These are phyloP conservation scores for Ceryle rudis DNA, from an alignment of 2,797 vertebrate species.

Conservation along the genomic window DNA sequence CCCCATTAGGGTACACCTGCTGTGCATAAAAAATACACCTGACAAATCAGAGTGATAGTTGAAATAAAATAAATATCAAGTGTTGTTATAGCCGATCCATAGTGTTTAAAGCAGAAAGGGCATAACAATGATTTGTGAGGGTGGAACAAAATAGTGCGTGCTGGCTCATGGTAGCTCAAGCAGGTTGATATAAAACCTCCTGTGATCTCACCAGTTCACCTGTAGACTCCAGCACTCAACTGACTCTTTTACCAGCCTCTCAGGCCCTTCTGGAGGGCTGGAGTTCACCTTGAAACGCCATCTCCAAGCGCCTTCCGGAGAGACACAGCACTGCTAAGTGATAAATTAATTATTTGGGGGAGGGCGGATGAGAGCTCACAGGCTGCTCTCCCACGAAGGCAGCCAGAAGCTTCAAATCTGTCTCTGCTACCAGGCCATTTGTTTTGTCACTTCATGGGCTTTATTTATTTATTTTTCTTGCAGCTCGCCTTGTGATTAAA, in stretches of 20 bases:
- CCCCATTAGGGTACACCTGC: conserved; percentile 80
- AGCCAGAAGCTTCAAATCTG: conserved; percentile 67
- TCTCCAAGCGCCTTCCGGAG: neutral
- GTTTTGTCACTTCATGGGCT: conserved; percentile 53
- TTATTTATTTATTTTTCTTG: conserved; percentile 70
- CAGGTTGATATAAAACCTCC: neutral
- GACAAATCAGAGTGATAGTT: conserved; percentile 83
- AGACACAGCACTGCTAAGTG: conserved; percentile 17
- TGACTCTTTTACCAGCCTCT: neutral
- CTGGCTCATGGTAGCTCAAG: neutral
- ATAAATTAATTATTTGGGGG: conserved; percentile 73
- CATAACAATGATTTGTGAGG: conserved; percentile 68
- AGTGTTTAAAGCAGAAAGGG: conserved; percentile 71
- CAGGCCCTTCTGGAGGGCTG: neutral
- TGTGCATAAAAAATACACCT: conserved; percentile 77
- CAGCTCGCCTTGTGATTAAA: conserved; percentile 29
- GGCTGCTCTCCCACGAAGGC: conserved; percentile 48
- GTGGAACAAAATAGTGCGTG: neutral
- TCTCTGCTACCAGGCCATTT: conserved; percentile 30
- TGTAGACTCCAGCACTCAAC: neutral
- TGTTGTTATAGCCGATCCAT: conserved; percentile 65
- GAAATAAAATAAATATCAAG: conserved; percentile 83
- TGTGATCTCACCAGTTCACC: neutral
- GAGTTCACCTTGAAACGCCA: conserved; percentile 30
- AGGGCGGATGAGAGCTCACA: neutral